Evolutionary conservation across 2,888 invertebrate genomes (phyloP), one percentile per base, ranked within the genome.

Genomic region (Drosophila kuntzei): DNA sequence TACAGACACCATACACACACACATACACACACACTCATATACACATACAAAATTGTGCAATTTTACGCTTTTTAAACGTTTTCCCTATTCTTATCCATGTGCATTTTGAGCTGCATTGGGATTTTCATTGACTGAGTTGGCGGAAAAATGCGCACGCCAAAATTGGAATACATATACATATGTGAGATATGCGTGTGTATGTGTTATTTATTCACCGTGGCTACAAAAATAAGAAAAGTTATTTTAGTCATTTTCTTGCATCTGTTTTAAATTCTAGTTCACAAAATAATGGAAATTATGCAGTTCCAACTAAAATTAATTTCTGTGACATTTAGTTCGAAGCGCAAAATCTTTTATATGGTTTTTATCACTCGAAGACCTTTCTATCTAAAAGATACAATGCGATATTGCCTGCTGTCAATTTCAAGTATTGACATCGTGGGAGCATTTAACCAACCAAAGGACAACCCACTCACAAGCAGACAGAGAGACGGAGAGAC

Each of bases 371-470:
- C n/a, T 11, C 43, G n/a, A 32, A 37, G 41, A 16, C 39, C 44
- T 39, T 49, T 20, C 25, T 25, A 34, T 39, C 16, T 29, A 36
- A 59, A 59, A 51, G 16, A 18, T 39, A 55, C 44, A 51, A 47
- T 61, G 36, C 37, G 32, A 16, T 27, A 46, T 25, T 49, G 53
- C 9, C 54, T 16, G 49, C 55, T 71, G 69, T 65, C 82, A 89
- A 87, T 87, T 89, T 69, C 75, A 63, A 54, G 65, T 66, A 83
- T 81, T 85, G 83, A 85, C 82, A 78, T 70, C 76, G 53, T 47
- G 76, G 85, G 88, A 79, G 79, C 88, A 69, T 81, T 75, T 87
- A 89, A 71, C 79, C 82, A 63, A 39, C 63, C 67, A 62, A 71
- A 57, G 61, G 71, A 69, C 59, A 60, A 29, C 57, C 53, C 63